Conservation (phyloP, 2,888 invertebrate species). For the Balanococcus diminutus region DNA sequence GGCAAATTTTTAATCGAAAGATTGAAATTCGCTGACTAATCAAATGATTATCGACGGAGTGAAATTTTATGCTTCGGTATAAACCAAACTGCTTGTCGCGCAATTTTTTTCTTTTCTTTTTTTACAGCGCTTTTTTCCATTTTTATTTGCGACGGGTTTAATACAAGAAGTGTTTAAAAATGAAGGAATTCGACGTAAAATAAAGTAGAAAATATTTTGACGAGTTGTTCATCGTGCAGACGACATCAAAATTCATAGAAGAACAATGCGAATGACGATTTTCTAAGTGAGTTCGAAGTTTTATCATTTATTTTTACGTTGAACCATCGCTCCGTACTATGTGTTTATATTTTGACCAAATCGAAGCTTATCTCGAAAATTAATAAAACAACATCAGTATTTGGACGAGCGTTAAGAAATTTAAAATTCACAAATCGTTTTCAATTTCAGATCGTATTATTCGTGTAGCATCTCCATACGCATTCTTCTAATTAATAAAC, state of each 20-base stretch:
- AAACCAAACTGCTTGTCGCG: background rate
- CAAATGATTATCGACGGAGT: background rate
- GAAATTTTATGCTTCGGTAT: background rate
- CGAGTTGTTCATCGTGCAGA: background rate
- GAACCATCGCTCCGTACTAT: background rate
- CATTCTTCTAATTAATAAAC: constrained; percentile 7
- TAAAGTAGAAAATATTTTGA: background rate
- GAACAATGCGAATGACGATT: constrained; percentile 2
- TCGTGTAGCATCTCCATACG: background rate
- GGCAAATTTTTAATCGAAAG: background rate
- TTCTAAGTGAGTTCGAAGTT: background rate
- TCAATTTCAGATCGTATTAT: background rate
- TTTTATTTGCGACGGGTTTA: background rate
- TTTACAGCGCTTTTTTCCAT: background rate
- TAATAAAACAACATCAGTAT: background rate
- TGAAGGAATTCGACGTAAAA: background rate
- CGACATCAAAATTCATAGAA: background rate
- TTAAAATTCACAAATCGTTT: background rate
- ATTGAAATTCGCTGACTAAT: background rate
- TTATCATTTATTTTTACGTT: background rate
- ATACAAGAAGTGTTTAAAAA: background rate
- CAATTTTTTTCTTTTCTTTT: background rate
- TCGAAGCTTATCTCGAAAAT: constrained; percentile 1
- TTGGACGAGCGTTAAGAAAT: background rate
- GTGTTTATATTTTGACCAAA: background rate